Conservation (phyloP, 2,888 invertebrate species). For the Cryptus armator region DNA sequence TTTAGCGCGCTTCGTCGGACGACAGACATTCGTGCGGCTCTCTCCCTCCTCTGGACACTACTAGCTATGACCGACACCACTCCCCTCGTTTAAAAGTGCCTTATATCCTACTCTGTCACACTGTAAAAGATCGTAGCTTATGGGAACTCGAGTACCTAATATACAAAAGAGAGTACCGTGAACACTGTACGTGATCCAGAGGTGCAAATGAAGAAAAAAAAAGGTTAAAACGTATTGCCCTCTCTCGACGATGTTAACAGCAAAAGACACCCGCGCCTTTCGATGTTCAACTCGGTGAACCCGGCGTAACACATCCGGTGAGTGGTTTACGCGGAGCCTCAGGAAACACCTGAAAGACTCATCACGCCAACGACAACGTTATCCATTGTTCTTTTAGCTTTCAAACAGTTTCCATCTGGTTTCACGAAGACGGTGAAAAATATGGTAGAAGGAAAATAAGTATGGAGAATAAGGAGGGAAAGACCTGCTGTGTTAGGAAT, state of each 20-base stretch:
- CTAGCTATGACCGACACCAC: conserved; percentile 42
- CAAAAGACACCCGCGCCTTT: conserved; percentile 30
- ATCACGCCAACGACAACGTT: conserved; percentile 31
- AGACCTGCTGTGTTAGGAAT: neutral
- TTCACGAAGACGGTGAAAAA: neutral
- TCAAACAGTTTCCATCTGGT: neutral
- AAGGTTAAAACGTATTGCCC: conserved; percentile 42
- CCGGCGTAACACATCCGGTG: conserved; percentile 55
- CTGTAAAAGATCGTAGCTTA: conserved; percentile 17
- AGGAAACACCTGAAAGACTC: conserved; percentile 51
- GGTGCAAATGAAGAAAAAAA: conserved; percentile 34
- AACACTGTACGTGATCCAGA: conserved; percentile 50
- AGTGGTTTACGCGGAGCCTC: conserved; percentile 32
- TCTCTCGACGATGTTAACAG: conserved; percentile 18
- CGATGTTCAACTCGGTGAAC: conserved; percentile 11
- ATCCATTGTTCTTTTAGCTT: conserved; percentile 11
- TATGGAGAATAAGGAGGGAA: neutral
- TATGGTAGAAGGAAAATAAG: neutral
- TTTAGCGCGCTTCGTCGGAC: conserved; percentile 62
- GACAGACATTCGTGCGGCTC: conserved; percentile 54
- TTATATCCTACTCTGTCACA: conserved; percentile 24
- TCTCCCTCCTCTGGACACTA: conserved; percentile 70
- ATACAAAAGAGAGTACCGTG: conserved; percentile 52
- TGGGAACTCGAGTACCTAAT: conserved; percentile 56
- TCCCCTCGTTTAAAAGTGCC: conserved; percentile 56